Base-by-base conservation (phyloP, 2,888 invertebrate genomes). In the Euzophera pinguis region DNA sequence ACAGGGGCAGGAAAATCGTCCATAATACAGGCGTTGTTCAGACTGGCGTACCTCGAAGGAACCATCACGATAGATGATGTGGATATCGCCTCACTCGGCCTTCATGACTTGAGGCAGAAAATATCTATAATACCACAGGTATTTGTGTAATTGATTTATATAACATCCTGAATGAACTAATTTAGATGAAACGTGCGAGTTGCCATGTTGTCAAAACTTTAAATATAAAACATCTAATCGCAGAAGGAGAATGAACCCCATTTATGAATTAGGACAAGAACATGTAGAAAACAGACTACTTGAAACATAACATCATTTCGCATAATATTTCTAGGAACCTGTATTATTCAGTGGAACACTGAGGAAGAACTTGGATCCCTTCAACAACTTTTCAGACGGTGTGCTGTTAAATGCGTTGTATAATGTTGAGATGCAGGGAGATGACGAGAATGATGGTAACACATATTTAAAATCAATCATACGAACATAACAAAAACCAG, bases 291-390 rank as follows among this genome's bases (percentile, higher is more conserved):
- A 3, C 22, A n/a, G 22, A 22, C 2, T 22, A 22, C 22, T n/a
- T n/a, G 5, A 13, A 8, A 14, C 10, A 39, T 38, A 10, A 27
- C 0, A 27, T 9, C 32, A 14, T 16, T 12, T 29, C 10, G 8
- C 29, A 29, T 29, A 29, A 14, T 29, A 22, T 39, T 50, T 22
- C 63, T 92, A 96, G 87, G 96, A 96, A 68, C 96, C 96, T 0
- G 94, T 96, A 3, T 75, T 97, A 10, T 96, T 98, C 73, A 95
- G 96, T 38, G 98, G 97, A 1, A 94, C 95, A 0, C 89, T 98
- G 76, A 92, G 98, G 34, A 94, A 94, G 68, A 96, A 96, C 75
- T 83, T 96, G 56, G 96, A 96, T 81, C 96, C 95, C 0, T 95
- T 95, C 67, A 91, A 94, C 54, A 92, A 94, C 61, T 95, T 94